Percentiles rank a stretch among this genome's conserved stretches.
phyloP scores from a whole-genome alignment of 2,888 invertebrate genomes.

The Pherbina coryleti region DNA sequence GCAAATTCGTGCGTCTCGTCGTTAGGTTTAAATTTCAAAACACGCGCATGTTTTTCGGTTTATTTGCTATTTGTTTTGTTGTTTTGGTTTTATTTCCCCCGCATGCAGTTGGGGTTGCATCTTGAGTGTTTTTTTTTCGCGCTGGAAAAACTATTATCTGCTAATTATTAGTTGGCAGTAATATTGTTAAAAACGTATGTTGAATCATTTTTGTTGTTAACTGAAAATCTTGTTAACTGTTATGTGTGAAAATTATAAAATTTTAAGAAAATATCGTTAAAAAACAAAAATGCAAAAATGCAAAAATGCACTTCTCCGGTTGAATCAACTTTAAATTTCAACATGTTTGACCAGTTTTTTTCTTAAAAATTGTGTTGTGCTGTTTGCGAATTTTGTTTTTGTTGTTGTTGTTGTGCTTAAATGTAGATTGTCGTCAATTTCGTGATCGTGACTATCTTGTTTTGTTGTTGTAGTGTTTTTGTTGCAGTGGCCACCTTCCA shows the following conservation, averaged over 20 bases:
- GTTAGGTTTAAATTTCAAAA: conserved; percentile 40
- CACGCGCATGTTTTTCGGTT: conserved; percentile 22
- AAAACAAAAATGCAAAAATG: not conserved
- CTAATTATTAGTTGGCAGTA: no score
- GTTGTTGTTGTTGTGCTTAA: conserved; percentile 31
- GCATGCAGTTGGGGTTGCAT: conserved; percentile 12
- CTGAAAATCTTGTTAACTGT: not conserved
- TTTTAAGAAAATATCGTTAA: not conserved
- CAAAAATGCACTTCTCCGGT: not conserved
- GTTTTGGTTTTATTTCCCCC: conserved; percentile 29
- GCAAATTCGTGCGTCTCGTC: conserved; percentile 48
- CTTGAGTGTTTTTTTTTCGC: not conserved
- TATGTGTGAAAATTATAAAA: not conserved
- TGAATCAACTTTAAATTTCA: conserved; percentile 39
- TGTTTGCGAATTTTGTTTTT: conserved; percentile 18
- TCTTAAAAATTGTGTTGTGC: conserved; percentile 31
- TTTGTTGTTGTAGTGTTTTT: conserved; percentile 11
- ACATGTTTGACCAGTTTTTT: conserved; percentile 65
- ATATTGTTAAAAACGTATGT: not conserved
- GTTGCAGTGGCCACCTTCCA: conserved; percentile 21
- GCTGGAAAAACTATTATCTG: not conserved
- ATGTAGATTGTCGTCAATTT: conserved; percentile 28
- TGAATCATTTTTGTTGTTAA: not conserved
- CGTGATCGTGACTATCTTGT: conserved; percentile 35
- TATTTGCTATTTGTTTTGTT: conserved; percentile 20